Base-by-base conservation (phyloP, 1,140 invertebrate genomes). In the Meloidogyne hapla region DNA sequence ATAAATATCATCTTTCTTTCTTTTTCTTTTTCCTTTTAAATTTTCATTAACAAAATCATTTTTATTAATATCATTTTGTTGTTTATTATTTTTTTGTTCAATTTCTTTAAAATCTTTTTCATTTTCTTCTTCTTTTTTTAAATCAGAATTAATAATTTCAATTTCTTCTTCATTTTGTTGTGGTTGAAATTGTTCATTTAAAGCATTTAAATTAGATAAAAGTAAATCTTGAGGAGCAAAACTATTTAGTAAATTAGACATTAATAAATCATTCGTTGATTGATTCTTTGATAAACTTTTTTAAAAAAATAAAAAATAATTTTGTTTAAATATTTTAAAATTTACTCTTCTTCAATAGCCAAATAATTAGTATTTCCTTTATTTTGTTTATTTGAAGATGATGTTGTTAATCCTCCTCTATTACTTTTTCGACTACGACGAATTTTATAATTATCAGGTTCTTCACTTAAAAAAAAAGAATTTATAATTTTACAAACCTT, bases 211-310 rank as follows among this genome's bases (percentile, higher is more conserved):
- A 56, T 56, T 56, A n/a, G 48, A 56, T 1, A 56, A n/a, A 45
- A 70, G 33, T 28, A 70, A 70, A 70, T 70, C 61, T 6, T 70
- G 68, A 8, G 68, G 61, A n/a, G 18, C 48, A n/a, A 56, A 56
- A 56, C 18, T n/a, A 56, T n/a, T 56, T 15, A 56, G 48, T n/a
- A 70, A 70, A 70, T 70, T 70, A 15, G 68, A 45, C 68, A 70
- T 70, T 28, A 70, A 70, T 26, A 70, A 70, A 61, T 70, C 68
- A 26, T 70, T 45, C 8, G 68, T 70, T 25, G 68, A 45, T 10
- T 56, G 48, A 5, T 6, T 56, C n/a, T 56, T 56, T n/a, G n/a
- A 56, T 4, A 48, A 15, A 48, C 18, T 6, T n/a, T n/a, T n/a
- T n/a, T n/a, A n/a, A n/a, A n/a, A n/a, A n/a, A n/a, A 56, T 2